Evolutionary conservation across 2,888 invertebrate species (phyloP), one percentile per base, ranked within the genome.

Genomic region (Muscina levida): DNA sequence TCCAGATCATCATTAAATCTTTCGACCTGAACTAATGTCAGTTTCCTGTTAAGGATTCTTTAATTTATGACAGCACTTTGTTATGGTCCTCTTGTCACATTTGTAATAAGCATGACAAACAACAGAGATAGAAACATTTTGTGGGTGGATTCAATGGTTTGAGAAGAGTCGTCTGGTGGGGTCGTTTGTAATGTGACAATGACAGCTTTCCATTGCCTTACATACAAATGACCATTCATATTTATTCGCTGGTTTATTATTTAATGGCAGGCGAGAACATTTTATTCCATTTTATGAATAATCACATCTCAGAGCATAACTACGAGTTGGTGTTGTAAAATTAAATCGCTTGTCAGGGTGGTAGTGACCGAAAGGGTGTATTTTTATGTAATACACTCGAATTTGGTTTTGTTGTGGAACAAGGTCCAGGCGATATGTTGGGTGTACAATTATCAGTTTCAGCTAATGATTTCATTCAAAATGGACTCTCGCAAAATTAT

Each of bases 21-120:
- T n/a, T n/a, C n/a, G n/a, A n/a, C n/a, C n/a, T 62, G 62, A 62
- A 19, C 42, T 2, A 3, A 42, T 19, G 19, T 39, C 2, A 42
- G 19, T 22, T 62, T 42, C 22, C 42, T 13, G 39, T 62, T 39
- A 62, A 39, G 62, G 39, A 42, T 62, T 71, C 83, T 84, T 86
- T 86, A 88, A 88, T 88, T 88, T 88, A 88, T 88, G 86, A 86
- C 86, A 85, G 85, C 87, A 87, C 86, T 88, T 88, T 88, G 88
- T 88, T 87, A 88, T 86, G 87, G 85, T 86, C 83, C 83, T 85
- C 83, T 85, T 86, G 87, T 87, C 88, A 87, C 86, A 86, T 85
- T 86, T 74, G 80, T 71, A 72, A 80, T 73, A 39, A 77, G 46
- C 56, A 57, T 48, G 42, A 66, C 73, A 51, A 70, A 74, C 66